A percentile compares a stretch with the other conserved stretches of the same genome.
These are phyloP conservation scores for Nerophis lumbriciformis DNA, from an alignment of 2,113 vertebrate genomes.

Conservation along the genomic window DNA sequence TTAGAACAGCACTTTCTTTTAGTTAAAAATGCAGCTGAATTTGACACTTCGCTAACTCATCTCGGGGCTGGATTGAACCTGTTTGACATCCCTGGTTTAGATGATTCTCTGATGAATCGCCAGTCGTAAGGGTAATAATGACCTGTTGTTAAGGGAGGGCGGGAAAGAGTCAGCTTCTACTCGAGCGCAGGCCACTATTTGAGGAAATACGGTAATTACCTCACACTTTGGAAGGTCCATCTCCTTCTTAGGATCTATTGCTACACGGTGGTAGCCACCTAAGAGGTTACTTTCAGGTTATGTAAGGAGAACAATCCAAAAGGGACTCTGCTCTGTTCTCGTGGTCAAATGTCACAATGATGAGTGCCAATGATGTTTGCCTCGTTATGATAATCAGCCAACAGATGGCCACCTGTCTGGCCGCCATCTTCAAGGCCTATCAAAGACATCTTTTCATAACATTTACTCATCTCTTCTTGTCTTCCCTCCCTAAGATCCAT, in stretches of 20 bases:
- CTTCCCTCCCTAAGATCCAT: constrained; percentile 71
- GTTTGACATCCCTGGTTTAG: no score
- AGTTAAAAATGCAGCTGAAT: no score
- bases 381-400: constrained; percentile 86
- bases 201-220: constrained; percentile 4
- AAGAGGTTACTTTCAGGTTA: constrained; percentile 67
- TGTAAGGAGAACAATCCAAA: constrained; percentile 65
- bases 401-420: constrained; percentile 54
- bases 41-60: no score
- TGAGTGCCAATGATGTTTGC: constrained; percentile 95
- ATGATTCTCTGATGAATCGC: no score
- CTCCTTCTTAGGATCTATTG: constrained; percentile 25
- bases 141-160: no score
- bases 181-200: background rate
- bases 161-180: background rate
- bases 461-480: constrained; percentile 53
- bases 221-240: constrained; percentile 44
- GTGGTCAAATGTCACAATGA: constrained; percentile 77
- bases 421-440: constrained; percentile 58
- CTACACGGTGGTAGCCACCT: constrained; percentile 24
- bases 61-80: no score
- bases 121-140: no score
- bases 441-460: constrained; percentile 43
- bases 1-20: no score
- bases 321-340: constrained; percentile 62